phyloP scores from a whole-genome alignment of 2,797 vertebrate genomes.

The Pseudochaenichthys georgianus region DNA sequence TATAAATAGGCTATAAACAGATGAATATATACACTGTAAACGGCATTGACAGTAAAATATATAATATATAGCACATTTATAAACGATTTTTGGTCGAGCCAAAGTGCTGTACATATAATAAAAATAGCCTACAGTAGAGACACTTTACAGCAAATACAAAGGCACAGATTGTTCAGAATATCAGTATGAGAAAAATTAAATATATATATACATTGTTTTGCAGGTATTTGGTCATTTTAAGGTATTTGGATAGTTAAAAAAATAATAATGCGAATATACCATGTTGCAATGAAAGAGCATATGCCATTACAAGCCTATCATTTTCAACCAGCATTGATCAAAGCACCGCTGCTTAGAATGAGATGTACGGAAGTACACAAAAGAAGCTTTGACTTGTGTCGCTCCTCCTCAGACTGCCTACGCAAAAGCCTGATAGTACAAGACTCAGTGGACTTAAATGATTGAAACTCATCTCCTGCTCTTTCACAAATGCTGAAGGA shows the following conservation, averaged over 20 bases:
- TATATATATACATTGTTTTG: no score
- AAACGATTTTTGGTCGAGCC: no score
- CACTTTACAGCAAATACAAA: no score
- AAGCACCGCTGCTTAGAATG: not conserved
- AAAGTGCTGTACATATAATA: no score
- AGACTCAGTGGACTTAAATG: constrained; percentile 29
- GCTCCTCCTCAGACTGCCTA: not conserved
- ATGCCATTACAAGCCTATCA: not conserved
- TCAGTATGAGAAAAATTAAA: no score
- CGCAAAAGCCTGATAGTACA: constrained; percentile 19
- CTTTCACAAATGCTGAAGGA: constrained; percentile 17
- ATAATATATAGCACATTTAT: no score
- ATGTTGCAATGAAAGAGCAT: not conserved
- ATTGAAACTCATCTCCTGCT: constrained; percentile 42
- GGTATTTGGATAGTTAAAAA: not conserved
- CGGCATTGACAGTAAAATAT: no score
- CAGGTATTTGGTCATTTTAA: no score
- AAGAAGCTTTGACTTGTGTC: constrained; percentile 4
- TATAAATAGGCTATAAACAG: no score
- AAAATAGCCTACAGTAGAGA: no score
- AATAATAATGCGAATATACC: not conserved
- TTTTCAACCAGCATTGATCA: not conserved
- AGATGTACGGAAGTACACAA: not conserved
- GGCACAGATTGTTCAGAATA: no score
- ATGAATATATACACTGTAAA: no score